Percentiles rank a stretch among this genome's conserved stretches.
Conservation (phyloP, 2,888 invertebrate genomes). For the Bruchidius siliquastri region DNA sequence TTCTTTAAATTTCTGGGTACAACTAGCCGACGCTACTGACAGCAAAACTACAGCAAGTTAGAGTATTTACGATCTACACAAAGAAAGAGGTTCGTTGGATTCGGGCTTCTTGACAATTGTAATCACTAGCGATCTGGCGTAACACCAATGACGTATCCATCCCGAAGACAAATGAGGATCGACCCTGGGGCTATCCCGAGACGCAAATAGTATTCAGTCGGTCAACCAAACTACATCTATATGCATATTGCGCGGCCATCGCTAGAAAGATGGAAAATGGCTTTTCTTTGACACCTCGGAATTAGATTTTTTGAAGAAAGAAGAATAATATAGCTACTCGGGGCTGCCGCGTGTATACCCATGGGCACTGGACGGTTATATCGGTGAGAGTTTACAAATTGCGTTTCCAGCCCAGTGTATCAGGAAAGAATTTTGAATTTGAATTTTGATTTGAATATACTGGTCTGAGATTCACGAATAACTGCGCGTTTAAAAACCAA, state of each 20-base stretch:
- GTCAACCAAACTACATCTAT: constrained; percentile 33
- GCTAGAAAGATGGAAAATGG: constrained; percentile 48
- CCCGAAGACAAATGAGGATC: not conserved
- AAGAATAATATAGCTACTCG: constrained; percentile 25
- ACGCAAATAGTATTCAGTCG: not conserved
- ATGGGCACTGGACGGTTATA: constrained; percentile 41
- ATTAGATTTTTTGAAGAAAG: constrained; percentile 49
- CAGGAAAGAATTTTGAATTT: not conserved
- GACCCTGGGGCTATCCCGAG: not conserved
- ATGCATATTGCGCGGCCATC: constrained; percentile 43
- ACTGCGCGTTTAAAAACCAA: too few relatives aligned
- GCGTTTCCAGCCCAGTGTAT: not conserved
- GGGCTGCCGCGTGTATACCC: constrained; percentile 40
- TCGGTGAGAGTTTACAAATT: constrained; percentile 28
- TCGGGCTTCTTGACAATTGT: not conserved
- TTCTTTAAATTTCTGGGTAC: too few relatives aligned
- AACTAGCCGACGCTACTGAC: too few relatives aligned
- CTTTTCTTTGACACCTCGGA: constrained; percentile 52
- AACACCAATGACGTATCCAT: not conserved
- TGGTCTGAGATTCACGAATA: too few relatives aligned
- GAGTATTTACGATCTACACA: too few relatives aligned
- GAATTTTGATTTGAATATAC: not conserved
- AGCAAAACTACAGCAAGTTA: too few relatives aligned
- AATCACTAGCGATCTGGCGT: not conserved
- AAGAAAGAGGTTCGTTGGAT: too few relatives aligned